A percentile compares a stretch with the other conserved stretches of the same genome.
Conservation (phyloP, 2,888 invertebrate genomes). For the Dasysyrphus albostriatus region DNA sequence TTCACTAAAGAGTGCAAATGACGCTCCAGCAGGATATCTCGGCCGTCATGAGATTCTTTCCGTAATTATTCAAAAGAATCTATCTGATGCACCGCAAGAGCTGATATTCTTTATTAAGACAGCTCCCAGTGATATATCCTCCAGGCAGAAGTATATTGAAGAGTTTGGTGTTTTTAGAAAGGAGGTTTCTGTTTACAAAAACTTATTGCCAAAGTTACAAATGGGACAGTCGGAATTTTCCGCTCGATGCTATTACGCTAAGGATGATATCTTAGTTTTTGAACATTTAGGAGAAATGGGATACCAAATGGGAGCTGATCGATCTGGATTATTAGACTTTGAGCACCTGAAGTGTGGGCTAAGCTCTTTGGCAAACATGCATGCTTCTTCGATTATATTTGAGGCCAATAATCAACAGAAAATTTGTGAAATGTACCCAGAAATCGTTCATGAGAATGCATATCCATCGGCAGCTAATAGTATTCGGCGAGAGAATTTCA, state of each 20-base stretch:
- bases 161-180: conserved; percentile 84
- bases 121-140: conserved; percentile 85
- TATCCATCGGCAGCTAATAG: conserved; percentile 80
- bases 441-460: conserved; percentile 82
- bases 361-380: conserved; percentile 83
- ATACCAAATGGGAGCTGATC: conserved; percentile 79
- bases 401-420: conserved; percentile 79
- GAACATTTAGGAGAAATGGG: conserved; percentile 83
- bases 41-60: conserved; percentile 81
- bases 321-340: conserved; percentile 81
- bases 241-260: conserved; percentile 83
- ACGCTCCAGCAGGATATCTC: conserved; percentile 80
- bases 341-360: conserved; percentile 83
- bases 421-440: conserved; percentile 79
- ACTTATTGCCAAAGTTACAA: conserved; percentile 83
- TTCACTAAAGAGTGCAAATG: conserved; percentile 78
- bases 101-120: conserved; percentile 86
- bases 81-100: conserved; percentile 77
- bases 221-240: conserved; percentile 78
- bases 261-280: conserved; percentile 82
- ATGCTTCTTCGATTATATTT: conserved; percentile 84
- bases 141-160: conserved; percentile 84
- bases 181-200: conserved; percentile 84
- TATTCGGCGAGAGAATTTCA: conserved; percentile 79
- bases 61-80: conserved; percentile 78